Percentiles rank a stretch among this genome's conserved stretches.
Evolutionary conservation across 2,888 invertebrate genomes (phyloP).

Genomic region (Charanyca ferruginea): DNA sequence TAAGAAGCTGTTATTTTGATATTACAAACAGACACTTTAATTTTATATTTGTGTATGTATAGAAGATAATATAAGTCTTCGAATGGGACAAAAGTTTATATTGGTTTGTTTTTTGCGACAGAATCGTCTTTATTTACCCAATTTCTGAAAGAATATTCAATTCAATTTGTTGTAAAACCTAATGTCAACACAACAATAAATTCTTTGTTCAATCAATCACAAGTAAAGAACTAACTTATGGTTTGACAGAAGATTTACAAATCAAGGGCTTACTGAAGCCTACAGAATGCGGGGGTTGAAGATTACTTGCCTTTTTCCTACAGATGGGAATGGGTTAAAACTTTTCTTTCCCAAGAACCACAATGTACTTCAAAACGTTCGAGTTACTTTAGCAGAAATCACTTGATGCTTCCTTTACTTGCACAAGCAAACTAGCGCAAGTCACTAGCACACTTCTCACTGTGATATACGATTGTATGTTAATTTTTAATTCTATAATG

Average conservation of each 20-base stretch:
- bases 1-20: too few species aligned
- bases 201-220: conserved; percentile 29
- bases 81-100: background rate
- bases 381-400: conserved; percentile 6
- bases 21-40: too few species aligned
- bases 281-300: conserved; percentile 1
- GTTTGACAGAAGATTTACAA: conserved; percentile 30
- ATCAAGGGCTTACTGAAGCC: conserved; percentile 21
- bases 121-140: background rate
- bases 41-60: too few species aligned
- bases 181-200: conserved; percentile 17
- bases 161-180: conserved; percentile 1
- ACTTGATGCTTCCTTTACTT: conserved; percentile 1
- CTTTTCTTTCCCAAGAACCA: conserved; percentile 14
- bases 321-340: conserved; percentile 10
- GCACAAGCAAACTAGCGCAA: conserved; percentile 3
- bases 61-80: too few species aligned
- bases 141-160: background rate
- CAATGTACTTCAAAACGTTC: conserved; percentile 10
- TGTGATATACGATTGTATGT: conserved; percentile 65
- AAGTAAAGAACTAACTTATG: background rate
- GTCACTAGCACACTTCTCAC: conserved; percentile 1
- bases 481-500: conserved; percentile 59
- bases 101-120: background rate
- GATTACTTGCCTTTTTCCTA: conserved; percentile 27